These are phyloP conservation scores for Hyaena hyaena DNA, from an alignment of 2,113 vertebrate genomes.

Conservation along the genomic window DNA sequence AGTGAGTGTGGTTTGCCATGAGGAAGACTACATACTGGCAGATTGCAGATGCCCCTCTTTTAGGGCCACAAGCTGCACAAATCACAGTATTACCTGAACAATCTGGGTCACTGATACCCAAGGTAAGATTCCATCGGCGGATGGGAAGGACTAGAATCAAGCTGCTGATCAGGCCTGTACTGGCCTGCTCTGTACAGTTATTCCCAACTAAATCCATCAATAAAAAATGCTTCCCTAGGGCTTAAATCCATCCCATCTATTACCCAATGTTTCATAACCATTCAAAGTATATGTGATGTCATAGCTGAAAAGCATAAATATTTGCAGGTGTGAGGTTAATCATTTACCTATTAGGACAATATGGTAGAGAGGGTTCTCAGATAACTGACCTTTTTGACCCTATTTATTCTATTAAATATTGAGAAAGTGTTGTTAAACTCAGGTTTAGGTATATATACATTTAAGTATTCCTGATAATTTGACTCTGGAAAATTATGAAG, in stretches of 20 bases:
- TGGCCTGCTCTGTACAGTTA: background rate
- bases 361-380: background rate
- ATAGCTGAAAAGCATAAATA: background rate
- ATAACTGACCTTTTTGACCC: background rate
- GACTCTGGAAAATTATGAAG: background rate
- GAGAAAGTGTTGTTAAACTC: background rate
- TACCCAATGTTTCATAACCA: background rate
- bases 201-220: background rate
- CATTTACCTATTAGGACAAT: background rate
- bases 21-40: background rate
- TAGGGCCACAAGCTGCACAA: background rate
- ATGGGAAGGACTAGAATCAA: background rate
- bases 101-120: background rate
- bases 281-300: background rate
- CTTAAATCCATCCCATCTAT: background rate
- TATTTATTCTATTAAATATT: background rate
- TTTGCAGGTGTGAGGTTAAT: background rate
- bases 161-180: background rate
- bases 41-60: background rate
- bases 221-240: background rate
- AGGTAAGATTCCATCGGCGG: background rate
- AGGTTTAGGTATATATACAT: background rate
- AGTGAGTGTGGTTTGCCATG: background rate
- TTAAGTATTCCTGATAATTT: background rate
- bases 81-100: background rate